Base-by-base conservation (phyloP, 2,797 vertebrate species). In the Morus bassanus region DNA sequence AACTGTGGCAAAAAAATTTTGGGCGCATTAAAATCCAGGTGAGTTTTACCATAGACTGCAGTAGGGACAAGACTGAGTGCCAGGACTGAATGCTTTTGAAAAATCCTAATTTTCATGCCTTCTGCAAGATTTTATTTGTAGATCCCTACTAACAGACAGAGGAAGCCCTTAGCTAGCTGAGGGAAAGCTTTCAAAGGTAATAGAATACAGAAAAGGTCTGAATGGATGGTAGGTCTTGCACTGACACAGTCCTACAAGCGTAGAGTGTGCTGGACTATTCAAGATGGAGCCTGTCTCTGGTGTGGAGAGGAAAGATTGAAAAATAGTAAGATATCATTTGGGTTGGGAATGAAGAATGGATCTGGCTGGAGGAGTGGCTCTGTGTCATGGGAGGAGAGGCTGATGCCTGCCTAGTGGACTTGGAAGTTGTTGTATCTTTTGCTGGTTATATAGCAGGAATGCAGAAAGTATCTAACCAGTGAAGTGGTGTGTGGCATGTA, bases 341-440 rank as follows among this genome's bases (percentile, higher is more conserved):
- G 22, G 2, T 18, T 77, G 31, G 14, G 19, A 50, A 67, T 1
- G 3, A 70, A 85, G 23, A 72, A 68, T 11, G 19, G 39, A 35
- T 76, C 18, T 31, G 25, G 69, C 3, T 2, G 39, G 19, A 69
- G 19, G 18, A 33, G n/a, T 33, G 57, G 7, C n/a, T 63, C 30
- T 45, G 28, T 59, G 33, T 41, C 0, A 1, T 9, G 8, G 1
- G 25, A 22, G 9, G 9, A 83, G 53, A 48, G 21, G 14, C 4
- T 27, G 33, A 18, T 63, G 14, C 6, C 61, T 77, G 31, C 22
- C 65, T 48, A 5, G 23, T 37, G 61, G 60, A 14, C 11, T 6
- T 51, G 5, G 31, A 51, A 48, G 18, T 18, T 48, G 9, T 28
- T 57, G 2, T 13, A 17, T 33, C 11, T 54, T 59, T 78, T 76